Conservation (phyloP, 2,113 vertebrate species). For the Penelope pileata region DNA sequence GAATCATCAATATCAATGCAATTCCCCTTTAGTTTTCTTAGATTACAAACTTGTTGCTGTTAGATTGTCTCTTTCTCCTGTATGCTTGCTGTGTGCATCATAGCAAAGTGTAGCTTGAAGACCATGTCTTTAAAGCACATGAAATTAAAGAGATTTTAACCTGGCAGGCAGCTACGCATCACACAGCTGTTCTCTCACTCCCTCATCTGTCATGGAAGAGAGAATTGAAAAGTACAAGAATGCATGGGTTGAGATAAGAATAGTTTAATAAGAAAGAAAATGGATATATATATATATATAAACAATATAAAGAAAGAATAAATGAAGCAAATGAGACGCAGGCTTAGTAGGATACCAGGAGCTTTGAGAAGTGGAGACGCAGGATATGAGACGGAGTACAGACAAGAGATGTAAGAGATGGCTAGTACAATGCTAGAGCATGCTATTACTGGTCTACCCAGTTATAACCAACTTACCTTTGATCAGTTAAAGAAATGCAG, state of each 20-base stretch:
- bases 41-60: neutral
- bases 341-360: neutral
- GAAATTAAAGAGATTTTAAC: neutral
- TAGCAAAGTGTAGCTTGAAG: neutral
- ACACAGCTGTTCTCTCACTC: neutral
- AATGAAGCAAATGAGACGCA: neutral
- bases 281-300: neutral
- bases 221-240: neutral
- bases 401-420: neutral
- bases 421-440: neutral
- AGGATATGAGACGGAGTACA: neutral
- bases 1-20: constrained; percentile 46
- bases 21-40: constrained; percentile 19
- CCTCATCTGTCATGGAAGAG: neutral
- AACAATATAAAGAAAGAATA: no score
- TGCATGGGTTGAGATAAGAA: neutral
- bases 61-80: neutral
- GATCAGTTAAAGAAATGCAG: neutral
- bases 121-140: neutral
- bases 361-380: neutral
- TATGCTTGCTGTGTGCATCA: neutral
- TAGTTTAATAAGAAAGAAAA: no score
- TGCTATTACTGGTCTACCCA: neutral
- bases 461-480: neutral
- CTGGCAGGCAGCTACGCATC: neutral